These are phyloP conservation scores for Cliona cf. orientalis DNA, from an alignment of 37 sponge, comb jelly and placozoan genomes.

Conservation along the genomic window DNA sequence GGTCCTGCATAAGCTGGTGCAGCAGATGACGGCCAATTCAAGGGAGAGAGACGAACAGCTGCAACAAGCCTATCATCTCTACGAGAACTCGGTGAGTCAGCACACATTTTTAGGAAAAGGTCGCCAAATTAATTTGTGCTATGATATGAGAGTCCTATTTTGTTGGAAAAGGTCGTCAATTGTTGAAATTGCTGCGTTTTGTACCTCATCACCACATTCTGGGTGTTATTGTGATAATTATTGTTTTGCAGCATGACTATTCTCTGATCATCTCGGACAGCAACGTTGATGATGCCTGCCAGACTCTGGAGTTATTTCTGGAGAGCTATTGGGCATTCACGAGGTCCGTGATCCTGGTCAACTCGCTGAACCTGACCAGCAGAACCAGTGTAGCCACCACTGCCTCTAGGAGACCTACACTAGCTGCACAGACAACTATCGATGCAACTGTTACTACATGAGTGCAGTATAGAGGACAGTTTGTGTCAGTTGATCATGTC, in stretches of 20 bases:
- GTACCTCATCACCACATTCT: background rate
- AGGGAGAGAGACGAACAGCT: conserved; percentile 19
- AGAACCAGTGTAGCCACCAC: no score
- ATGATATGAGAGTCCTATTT: no score
- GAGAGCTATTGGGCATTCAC: conserved; percentile 74
- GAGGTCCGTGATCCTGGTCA: conserved; percentile 36
- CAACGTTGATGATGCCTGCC: conserved; percentile 62
- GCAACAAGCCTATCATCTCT: conserved; percentile 20
- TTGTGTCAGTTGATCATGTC: no score
- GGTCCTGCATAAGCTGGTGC: conserved; percentile 42
- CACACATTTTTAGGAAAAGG: background rate
- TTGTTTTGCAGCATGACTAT: conserved; percentile 21
- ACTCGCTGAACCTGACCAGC: no score
- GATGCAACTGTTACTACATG: no score
- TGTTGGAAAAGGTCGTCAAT: no score
- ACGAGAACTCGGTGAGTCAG: conserved; percentile 8
- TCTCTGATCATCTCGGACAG: conserved; percentile 55
- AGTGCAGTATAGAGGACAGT: no score
- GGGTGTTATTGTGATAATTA: background rate
- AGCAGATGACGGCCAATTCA: conserved; percentile 23
- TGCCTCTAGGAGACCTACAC: no score
- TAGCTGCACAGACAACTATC: no score
- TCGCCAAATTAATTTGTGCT: no score
- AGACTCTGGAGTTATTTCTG: conserved; percentile 61
- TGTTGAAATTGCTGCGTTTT: no score